A percentile compares a stretch with the other conserved stretches of the same genome.
Evolutionary conservation across 2,888 invertebrate genomes (phyloP).

Genomic region (Tenthredo livida): DNA sequence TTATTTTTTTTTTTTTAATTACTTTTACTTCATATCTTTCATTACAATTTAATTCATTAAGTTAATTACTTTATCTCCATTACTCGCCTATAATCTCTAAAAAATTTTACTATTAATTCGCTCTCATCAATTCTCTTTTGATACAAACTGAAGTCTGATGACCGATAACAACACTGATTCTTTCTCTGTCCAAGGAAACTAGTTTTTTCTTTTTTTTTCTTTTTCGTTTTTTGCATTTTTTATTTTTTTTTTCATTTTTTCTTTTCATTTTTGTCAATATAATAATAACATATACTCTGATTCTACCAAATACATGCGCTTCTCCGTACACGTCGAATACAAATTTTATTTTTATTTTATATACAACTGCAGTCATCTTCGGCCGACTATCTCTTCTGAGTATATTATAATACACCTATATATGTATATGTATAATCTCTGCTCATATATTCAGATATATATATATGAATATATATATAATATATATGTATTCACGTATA

Average conservation of each 20-base stretch:
- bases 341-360: constrained; percentile 25
- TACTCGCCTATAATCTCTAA: constrained; percentile 18
- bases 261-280: background rate
- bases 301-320: constrained; percentile 27
- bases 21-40: constrained; percentile 41
- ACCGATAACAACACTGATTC: constrained; percentile 19
- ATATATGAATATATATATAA: background rate
- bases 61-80: constrained; percentile 8
- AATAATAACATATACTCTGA: constrained; percentile 3
- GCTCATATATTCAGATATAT: constrained; percentile 1
- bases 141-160: constrained; percentile 16
- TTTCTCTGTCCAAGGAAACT: constrained; percentile 21
- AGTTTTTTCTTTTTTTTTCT: background rate
- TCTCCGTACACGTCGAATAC: constrained; percentile 13
- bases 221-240: background rate
- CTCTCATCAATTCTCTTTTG: constrained; percentile 6
- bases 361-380: background rate
- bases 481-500: constrained; percentile 16
- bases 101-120: constrained; percentile 14
- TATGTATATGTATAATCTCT: constrained; percentile 22
- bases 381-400: background rate
- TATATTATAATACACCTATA: constrained; percentile 9
- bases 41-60: background rate
- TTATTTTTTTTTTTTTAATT: background rate
- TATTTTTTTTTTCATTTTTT: background rate